Evolutionary conservation across 2,797 vertebrate species (phyloP).

Genomic region (Xenops minutus): DNA sequence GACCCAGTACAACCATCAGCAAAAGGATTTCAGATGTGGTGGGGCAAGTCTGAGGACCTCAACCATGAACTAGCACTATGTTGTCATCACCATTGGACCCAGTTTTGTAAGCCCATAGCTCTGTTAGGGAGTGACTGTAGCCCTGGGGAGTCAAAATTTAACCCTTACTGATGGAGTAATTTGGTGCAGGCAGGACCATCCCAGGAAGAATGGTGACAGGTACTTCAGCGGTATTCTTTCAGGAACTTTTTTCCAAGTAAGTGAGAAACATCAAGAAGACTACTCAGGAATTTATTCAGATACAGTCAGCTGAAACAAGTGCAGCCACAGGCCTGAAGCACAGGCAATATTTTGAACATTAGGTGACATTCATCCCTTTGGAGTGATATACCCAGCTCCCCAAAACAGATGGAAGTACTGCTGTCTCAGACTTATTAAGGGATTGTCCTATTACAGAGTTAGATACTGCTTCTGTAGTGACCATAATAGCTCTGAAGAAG

Average conservation of each 20-base stretch:
- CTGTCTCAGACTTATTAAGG: neutral
- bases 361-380: neutral
- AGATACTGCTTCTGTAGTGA: neutral
- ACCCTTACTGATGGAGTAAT: neutral
- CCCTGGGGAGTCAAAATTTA: neutral
- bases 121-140: neutral
- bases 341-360: neutral
- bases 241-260: neutral
- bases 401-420: neutral
- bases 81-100: neutral
- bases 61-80: neutral
- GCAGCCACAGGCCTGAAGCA: neutral
- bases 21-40: neutral
- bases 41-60: neutral
- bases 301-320: neutral
- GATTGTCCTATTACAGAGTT: neutral
- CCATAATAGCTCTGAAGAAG: neutral
- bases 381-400: neutral
- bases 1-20: neutral
- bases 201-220: neutral
- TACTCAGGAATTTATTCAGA: neutral
- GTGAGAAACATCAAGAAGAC: neutral
- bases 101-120: neutral
- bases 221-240: neutral
- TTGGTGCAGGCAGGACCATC: neutral